These are phyloP conservation scores for Pristionchus japonicus DNA, from an alignment of 2,888 invertebrate genomes.

Conservation along the genomic window DNA sequence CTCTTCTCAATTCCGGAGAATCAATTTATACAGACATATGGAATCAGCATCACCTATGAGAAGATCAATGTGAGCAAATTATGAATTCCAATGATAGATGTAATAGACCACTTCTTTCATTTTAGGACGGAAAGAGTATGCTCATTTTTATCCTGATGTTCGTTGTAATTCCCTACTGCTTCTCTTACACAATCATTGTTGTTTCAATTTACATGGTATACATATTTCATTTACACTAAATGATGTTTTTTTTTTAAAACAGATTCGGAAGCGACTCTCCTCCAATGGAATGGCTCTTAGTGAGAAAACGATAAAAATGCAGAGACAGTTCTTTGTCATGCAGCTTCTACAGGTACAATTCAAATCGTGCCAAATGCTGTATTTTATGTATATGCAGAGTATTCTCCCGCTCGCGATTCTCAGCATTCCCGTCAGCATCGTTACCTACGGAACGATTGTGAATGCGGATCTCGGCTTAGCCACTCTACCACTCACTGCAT, in stretches of 20 bases:
- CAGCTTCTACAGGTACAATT: neutral
- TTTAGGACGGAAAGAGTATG: neutral
- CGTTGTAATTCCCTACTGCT: neutral
- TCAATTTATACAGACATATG: neutral
- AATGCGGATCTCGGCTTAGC: neutral
- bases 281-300: neutral
- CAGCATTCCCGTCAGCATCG: neutral
- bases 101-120: neutral
- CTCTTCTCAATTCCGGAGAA: neutral
- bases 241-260: neutral
- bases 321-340: constrained; percentile 17
- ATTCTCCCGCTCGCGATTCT: neutral
- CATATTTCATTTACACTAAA: neutral
- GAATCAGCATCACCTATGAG: neutral
- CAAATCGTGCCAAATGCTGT: neutral
- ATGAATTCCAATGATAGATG: neutral
- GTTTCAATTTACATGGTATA: neutral
- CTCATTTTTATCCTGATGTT: neutral
- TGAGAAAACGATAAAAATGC: neutral
- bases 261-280: neutral
- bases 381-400: neutral
- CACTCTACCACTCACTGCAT: neutral
- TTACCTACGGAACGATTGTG: neutral
- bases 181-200: neutral
- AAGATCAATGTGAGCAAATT: neutral